Conservation (phyloP, 2,888 invertebrate genomes). For the Venusia cambrica region DNA sequence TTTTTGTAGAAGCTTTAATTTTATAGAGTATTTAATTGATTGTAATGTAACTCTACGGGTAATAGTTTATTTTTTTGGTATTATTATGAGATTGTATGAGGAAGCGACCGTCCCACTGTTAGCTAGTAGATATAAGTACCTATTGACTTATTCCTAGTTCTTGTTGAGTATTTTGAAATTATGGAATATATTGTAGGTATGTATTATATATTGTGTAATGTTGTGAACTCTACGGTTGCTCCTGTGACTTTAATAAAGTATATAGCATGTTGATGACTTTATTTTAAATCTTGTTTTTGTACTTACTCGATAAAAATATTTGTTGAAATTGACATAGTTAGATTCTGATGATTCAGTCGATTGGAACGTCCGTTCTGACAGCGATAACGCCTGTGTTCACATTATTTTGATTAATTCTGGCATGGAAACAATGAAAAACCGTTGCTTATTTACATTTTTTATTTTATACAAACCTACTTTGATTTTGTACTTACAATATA, state of each 20-base stretch:
- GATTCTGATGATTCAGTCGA: too few relatives aligned
- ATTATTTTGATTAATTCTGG: too few relatives aligned
- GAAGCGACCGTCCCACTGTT: constrained; percentile 63
- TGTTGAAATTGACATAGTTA: neutral
- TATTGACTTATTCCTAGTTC: constrained; percentile 76
- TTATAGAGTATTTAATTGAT: too few relatives aligned
- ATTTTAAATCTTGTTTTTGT: too few relatives aligned
- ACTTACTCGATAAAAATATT: too few relatives aligned
- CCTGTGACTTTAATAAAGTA: constrained; percentile 63
- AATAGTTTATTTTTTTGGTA: too few relatives aligned
- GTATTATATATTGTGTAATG: constrained; percentile 70
- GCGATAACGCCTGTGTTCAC: too few relatives aligned
- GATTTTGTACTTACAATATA: constrained; percentile 60
- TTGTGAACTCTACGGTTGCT: constrained; percentile 64
- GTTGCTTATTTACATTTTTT: constrained; percentile 62
- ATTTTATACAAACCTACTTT: constrained; percentile 56
- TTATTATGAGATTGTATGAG: constrained; percentile 34
- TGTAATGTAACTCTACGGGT: too few relatives aligned
- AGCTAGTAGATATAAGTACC: constrained; percentile 68
- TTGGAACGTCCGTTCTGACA: too few relatives aligned
- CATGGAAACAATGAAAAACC: constrained; percentile 33
- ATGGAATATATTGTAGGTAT: constrained; percentile 47
- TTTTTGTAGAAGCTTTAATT: too few relatives aligned
- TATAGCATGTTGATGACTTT: constrained; percentile 67
- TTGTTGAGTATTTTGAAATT: constrained; percentile 76